These are phyloP conservation scores for Odontomachus brunneus DNA, from an alignment of 1,140 invertebrate genomes.

Conservation along the genomic window DNA sequence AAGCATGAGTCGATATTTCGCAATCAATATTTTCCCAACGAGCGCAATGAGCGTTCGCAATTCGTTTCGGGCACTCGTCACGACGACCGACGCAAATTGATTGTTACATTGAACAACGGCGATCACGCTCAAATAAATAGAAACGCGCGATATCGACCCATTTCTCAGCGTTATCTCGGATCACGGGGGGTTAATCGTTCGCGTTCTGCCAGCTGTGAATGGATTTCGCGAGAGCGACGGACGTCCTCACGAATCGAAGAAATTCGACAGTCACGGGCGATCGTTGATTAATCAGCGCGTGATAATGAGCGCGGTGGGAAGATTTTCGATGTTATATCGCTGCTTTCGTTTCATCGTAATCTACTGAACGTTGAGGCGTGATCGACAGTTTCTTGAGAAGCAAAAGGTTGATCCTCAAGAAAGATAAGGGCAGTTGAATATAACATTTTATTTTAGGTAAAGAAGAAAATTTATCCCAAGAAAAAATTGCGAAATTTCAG, in stretches of 20 bases:
- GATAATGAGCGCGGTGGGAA: not conserved
- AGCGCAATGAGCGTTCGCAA: not conserved
- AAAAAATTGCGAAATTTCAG: no score
- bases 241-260: not conserved
- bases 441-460: no score
- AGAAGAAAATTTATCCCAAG: no score
- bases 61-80: not conserved
- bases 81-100: not conserved
- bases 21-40: no score
- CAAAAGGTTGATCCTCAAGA: no score
- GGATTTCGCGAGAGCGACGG: slow-evolving; percentile 10
- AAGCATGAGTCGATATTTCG: no score
- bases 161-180: slow-evolving; percentile 37
- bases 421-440: no score
- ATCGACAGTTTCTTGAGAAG: slow-evolving; percentile 30
- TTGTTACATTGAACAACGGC: not conserved
- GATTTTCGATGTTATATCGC: not conserved
- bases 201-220: not conserved
- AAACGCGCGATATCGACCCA: slow-evolving; percentile 26
- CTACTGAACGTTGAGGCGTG: not conserved
- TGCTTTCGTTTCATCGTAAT: slow-evolving; percentile 37
- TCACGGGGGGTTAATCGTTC: slow-evolving; percentile 33
- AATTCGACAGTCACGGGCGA: not conserved
- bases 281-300: not conserved
- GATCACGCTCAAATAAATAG: slow-evolving; percentile 10